Evolutionary conservation across 2,113 vertebrate genomes (phyloP), one percentile per base, ranked within the genome.

Genomic region (Dolichallabes microphthalmus): DNA sequence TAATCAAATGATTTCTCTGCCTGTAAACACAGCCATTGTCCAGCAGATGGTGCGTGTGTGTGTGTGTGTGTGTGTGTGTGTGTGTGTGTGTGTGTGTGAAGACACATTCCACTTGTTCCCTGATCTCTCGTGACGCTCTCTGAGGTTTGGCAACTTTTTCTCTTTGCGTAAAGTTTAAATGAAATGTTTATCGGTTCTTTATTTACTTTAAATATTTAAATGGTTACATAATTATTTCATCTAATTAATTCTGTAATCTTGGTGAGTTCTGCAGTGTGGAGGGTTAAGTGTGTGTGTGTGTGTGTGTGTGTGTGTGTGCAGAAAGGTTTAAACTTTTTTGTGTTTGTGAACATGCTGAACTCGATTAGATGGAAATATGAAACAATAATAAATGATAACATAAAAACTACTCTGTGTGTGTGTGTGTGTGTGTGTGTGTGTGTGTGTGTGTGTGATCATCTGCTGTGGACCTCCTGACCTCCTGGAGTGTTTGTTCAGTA

Each of bases 401-500:
- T 64, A 10, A 2, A 57, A 64, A 13, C 25, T 3, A 1, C 11
- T n/a, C 2, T 74, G 71, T 74, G 71, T 50, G 39, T 52, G 20
- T 52, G 2, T 20, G 22, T 14, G 39, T 45, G 45, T 45, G 45
- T 45, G 7, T 8, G 39, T 7, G 39, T 45, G 39, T 25, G 35
- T 73, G 69, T 73, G 20, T 73, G 20, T 10, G 2, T 68, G 32
- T 39, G 32, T 8, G 30, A 19, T 63, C 9, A 63, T 68, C 64
- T 68, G 64, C 14, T 74, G 22, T 74, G 22, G 50, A n/a, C 14
- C 22, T 52, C 25, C 71, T 74, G 35, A 73, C 12, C 35, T 81
- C 53, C 39, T 71, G 93, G 91, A 93, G 87, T 91, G 88, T 94
- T 92, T 94, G 90, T 86, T 73, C 79, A 86, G 79, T 89, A 88